Evolutionary conservation across 2,888 invertebrate genomes (phyloP).

Genomic region (Panorpa germanica): DNA sequence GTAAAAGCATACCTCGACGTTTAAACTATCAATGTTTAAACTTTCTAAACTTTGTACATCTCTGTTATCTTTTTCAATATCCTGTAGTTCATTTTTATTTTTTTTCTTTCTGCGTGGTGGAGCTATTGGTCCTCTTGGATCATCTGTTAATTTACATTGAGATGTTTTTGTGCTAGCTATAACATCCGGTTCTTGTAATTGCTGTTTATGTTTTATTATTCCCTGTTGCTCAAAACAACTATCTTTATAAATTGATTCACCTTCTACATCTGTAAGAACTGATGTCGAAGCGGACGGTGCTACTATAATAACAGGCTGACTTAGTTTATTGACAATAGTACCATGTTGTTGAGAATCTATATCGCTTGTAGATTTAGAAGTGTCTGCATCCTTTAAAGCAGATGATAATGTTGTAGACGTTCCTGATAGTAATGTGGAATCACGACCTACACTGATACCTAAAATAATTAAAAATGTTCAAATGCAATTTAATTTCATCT

Average conservation of each 20-base stretch:
- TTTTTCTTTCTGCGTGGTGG: conserved; percentile 69
- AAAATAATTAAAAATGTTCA: neutral
- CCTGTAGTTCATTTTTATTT: conserved; percentile 22
- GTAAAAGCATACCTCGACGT: conserved; percentile 10
- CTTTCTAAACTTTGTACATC: no score
- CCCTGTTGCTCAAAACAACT: conserved; percentile 12
- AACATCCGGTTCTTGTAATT: conserved; percentile 80
- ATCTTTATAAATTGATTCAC: conserved; percentile 13
- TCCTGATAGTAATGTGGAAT: neutral
- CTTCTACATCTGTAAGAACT: no score
- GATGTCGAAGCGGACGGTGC: no score
- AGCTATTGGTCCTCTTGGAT: conserved; percentile 37
- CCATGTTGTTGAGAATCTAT: no score
- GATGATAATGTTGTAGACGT: conserved; percentile 12
- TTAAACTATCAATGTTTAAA: conserved; percentile 11
- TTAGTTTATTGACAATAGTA: no score
- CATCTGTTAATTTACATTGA: conserved; percentile 25
- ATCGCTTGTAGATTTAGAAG: conserved; percentile 13
- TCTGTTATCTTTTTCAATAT: no score
- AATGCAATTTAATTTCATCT: no score
- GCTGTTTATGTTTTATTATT: no score
- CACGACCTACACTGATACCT: conserved; percentile 4
- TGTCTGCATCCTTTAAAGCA: conserved; percentile 10
- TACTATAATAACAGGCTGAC: no score
- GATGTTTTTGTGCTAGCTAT: conserved; percentile 74